These are phyloP conservation scores for Tauraco hartlaubi DNA, from an alignment of 2,797 vertebrate genomes.

Conservation along the genomic window DNA sequence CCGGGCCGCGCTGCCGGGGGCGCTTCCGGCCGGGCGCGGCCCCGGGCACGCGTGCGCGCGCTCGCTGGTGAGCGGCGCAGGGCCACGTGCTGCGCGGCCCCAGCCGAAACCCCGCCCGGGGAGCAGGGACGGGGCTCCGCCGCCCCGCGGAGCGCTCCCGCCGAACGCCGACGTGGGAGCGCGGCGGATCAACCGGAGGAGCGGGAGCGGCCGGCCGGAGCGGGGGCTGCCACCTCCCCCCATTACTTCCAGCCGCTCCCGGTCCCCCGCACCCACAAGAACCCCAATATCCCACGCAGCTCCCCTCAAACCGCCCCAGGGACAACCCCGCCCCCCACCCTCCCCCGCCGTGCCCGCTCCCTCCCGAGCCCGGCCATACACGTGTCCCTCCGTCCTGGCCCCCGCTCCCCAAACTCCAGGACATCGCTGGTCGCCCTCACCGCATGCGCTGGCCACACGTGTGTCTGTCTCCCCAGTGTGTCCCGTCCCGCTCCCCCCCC, in stretches of 20 bases:
- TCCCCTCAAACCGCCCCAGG: rapidly evolving
- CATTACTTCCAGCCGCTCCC: not conserved
- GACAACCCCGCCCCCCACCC: no score
- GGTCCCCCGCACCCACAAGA: not conserved
- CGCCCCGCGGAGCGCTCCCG: not conserved
- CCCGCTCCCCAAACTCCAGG: not conserved
- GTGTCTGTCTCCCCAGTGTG: not conserved
- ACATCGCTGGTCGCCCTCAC: no score
- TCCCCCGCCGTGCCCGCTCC: not conserved
- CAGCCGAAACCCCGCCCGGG: not conserved
- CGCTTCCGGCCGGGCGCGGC: not conserved
- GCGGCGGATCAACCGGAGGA: not conserved
- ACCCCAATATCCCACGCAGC: not conserved
- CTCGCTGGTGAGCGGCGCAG: rapidly evolving
- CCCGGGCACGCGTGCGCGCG: not conserved
- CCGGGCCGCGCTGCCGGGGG: rapidly evolving
- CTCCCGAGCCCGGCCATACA: not conserved
- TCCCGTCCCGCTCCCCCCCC: no score
- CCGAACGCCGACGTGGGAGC: not conserved
- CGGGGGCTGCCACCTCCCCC: not conserved
- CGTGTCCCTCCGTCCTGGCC: not conserved
- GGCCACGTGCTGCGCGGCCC: not conserved
- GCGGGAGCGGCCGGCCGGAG: not conserved
- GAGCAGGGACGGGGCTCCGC: not conserved
- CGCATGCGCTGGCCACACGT: not conserved